Conservation (phyloP, 2,797 vertebrate genomes). For the Clarias platycephalus region DNA sequence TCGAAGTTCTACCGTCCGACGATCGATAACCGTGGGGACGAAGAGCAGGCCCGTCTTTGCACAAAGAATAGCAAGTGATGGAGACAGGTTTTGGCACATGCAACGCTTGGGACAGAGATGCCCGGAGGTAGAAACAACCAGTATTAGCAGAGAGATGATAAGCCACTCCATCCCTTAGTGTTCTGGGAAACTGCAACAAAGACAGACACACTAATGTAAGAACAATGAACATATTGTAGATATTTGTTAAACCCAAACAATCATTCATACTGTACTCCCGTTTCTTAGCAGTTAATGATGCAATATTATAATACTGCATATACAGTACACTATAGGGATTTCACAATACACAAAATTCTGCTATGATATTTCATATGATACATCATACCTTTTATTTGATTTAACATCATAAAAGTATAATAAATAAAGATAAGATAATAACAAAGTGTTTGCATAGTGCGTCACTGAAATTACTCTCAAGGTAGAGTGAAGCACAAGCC, state of each 20-base stretch:
- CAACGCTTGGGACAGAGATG: slow-evolving; percentile 87
- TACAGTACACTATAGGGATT: not conserved
- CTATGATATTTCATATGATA: not conserved
- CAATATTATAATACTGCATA: not conserved
- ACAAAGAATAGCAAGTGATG: slow-evolving; percentile 86
- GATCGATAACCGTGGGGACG: slow-evolving; percentile 84
- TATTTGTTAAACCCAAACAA: not conserved
- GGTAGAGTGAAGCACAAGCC: not conserved
- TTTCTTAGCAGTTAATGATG: not conserved
- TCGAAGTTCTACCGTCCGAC: slow-evolving; percentile 83
- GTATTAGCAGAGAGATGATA: slow-evolving; percentile 79
- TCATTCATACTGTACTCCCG: no score
- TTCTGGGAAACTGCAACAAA: slow-evolving; percentile 66
- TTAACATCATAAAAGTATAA: not conserved
- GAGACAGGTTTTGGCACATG: slow-evolving; percentile 87
- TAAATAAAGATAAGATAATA: not conserved
- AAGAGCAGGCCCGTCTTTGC: slow-evolving; percentile 87
- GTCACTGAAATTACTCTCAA: not conserved
- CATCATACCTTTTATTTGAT: not conserved
- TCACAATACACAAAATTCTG: no score
- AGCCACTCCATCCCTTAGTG: slow-evolving; percentile 77
- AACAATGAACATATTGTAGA: not conserved
- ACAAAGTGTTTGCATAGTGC: not conserved
- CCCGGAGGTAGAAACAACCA: slow-evolving; percentile 76
- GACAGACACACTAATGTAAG: slow-evolving; percentile 31